Percentiles rank a stretch among this genome's conserved stretches.
phyloP scores from a whole-genome alignment of 2,113 vertebrate genomes.

The Penelope pileata region DNA sequence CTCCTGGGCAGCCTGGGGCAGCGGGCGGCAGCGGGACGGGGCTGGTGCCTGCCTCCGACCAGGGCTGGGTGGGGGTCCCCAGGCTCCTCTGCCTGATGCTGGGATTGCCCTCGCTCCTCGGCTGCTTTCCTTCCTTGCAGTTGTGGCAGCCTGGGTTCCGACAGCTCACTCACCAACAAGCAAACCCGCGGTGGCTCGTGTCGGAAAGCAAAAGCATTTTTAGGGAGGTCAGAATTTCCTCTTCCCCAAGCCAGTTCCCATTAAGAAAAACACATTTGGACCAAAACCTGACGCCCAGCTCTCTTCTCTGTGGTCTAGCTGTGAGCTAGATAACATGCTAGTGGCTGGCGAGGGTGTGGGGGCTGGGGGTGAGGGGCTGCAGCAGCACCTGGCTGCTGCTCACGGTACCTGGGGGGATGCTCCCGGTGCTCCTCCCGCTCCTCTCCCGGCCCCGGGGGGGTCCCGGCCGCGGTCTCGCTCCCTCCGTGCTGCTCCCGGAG shows the following conservation, averaged over 20 bases:
- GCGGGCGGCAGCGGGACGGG: background rate
- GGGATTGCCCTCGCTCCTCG: background rate
- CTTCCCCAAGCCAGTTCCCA: background rate
- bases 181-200: accelerated
- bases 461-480: background rate
- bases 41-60: accelerated
- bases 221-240: background rate
- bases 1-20: too few species aligned
- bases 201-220: background rate
- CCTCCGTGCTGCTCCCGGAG: background rate
- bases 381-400: too few species aligned
- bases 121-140: accelerated
- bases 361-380: too few species aligned
- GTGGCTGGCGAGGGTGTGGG: too few species aligned
- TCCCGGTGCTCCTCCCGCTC: background rate
- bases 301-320: background rate
- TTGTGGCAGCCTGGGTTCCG: background rate
- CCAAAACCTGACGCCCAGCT: background rate
- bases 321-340: accelerated
- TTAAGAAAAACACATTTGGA: background rate
- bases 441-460: background rate
- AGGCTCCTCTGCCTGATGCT: too few species aligned
- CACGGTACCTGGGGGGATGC: background rate
- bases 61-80: accelerated
- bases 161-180: background rate